Percentiles rank a stretch among this genome's conserved stretches.
These are phyloP conservation scores for Cnemophilus loriae DNA, from an alignment of 2,113 vertebrate species.

Conservation along the genomic window DNA sequence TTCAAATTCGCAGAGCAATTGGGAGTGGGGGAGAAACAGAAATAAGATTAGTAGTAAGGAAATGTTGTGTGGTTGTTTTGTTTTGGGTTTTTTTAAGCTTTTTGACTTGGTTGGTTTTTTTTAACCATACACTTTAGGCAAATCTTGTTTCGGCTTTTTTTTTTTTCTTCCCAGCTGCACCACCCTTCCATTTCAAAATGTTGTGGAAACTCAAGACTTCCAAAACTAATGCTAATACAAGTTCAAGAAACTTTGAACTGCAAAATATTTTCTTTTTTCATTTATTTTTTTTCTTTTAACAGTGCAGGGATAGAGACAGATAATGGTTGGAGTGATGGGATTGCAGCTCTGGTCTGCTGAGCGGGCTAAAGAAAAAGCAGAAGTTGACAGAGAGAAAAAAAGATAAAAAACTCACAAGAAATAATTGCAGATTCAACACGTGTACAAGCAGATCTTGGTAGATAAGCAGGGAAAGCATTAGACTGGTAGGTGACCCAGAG, in stretches of 20 bases:
- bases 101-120: not conserved
- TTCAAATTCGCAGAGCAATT: constrained; percentile 17
- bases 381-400: not conserved
- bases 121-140: not conserved
- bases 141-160: not conserved
- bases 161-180: not conserved
- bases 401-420: not conserved
- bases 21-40: constrained; percentile 18
- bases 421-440: not conserved
- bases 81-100: not conserved
- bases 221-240: not conserved
- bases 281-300: not conserved
- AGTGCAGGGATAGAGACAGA: not conserved
- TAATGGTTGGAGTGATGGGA: not conserved
- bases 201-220: not conserved
- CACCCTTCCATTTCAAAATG: not conserved
- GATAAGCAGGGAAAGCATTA: not conserved
- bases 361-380: not conserved
- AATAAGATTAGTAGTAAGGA: not conserved
- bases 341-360: not conserved
- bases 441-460: not conserved
- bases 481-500: not conserved
- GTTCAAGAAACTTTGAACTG: not conserved
- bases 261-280: not conserved
- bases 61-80: not conserved